Conservation (phyloP, 1,140 invertebrate species). For the Lordiphosa mommai region DNA sequence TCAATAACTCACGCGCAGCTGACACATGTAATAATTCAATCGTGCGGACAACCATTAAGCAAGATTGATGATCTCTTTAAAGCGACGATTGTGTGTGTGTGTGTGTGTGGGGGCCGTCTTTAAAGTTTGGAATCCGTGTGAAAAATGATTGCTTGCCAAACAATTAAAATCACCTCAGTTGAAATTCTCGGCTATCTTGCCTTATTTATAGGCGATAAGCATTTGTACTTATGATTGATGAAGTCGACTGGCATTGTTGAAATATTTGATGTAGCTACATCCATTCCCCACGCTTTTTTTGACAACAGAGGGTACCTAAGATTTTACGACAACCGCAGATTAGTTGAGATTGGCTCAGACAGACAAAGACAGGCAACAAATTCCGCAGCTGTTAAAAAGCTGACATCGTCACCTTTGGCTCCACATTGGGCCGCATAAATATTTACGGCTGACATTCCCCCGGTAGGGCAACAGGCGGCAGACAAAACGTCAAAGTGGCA, state of each 20-base stretch:
- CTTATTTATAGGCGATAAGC: conserved; percentile 35
- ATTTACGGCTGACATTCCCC: conserved; percentile 65
- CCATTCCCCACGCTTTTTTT: not conserved
- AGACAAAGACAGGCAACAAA: conserved; percentile 66
- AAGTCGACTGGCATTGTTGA: conserved; percentile 10
- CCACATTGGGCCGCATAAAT: conserved; percentile 66
- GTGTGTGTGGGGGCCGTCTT: conserved; percentile 27
- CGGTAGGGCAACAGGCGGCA: conserved; percentile 24
- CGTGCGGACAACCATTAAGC: conserved; percentile 79
- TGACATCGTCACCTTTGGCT: conserved; percentile 70
- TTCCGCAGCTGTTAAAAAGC: conserved; percentile 75
- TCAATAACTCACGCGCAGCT: conserved; percentile 76
- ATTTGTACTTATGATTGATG: conserved; percentile 14
- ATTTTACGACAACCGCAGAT: conserved; percentile 69
- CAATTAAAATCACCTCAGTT: conserved; percentile 48
- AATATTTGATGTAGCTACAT: conserved; percentile 2
- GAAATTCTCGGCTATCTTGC: conserved; percentile 16
- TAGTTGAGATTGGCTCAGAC: conserved; percentile 63
- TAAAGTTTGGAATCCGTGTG: conserved; percentile 51
- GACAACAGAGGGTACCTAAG: conserved; percentile 21
- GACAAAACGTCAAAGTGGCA: conserved; percentile 73
- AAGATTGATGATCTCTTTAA: conserved; percentile 79
- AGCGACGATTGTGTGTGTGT: conserved; percentile 57
- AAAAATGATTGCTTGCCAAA: conserved; percentile 52
- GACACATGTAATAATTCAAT: conserved; percentile 79